Base-by-base conservation (phyloP, 2,888 invertebrate genomes). In the Tenthredo mesomela region DNA sequence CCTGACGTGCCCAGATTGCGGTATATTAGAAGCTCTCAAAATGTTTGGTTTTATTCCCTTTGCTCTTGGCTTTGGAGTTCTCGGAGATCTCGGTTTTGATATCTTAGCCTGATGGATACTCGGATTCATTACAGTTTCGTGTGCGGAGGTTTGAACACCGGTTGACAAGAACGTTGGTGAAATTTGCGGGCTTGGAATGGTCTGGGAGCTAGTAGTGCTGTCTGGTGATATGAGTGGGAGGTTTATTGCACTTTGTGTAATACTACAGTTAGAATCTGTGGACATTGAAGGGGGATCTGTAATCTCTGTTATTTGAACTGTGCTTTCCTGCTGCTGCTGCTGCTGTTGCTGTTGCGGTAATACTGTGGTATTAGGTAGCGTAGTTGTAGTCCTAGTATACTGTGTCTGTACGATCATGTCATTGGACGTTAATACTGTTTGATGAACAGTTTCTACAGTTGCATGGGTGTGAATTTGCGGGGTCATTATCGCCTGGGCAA, bases 381-480 rank as follows among this genome's bases (percentile, higher is more conserved):
- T 92, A 43, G 92, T 92, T 9, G 92, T 92, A 12, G 92, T 92
- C 84, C 92, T 91, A 2, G 92, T 92, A 82, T 92, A 92, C 85
- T 92, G 92, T 6, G 92, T 92, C 85, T 92, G 92, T 4, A 92
- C 92, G 61, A 92, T 92, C 88, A 92, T 89, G 47, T 92, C 92
- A 82, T 92, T 92, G 2, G 92, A 91, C 58, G 92, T 92, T 90
- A 92, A 91, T 90, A 92, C 92, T 89, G 92, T 92, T 90, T 91
- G 92, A 86, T 92, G 92, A 77, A 92, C 89, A 84, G 92, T 92
- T 86, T 92, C 92, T 9, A 92, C 92, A 6, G 92, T 92, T 9
- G 92, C 90, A 50, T 92, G 92, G 18, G 91, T 90, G 82, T 92
- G 92, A 21, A 92, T 91, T 84, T 91, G 92, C 2, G 92, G 92